Base-by-base conservation (phyloP, 2,797 vertebrate genomes). In the Clamator glandarius region DNA sequence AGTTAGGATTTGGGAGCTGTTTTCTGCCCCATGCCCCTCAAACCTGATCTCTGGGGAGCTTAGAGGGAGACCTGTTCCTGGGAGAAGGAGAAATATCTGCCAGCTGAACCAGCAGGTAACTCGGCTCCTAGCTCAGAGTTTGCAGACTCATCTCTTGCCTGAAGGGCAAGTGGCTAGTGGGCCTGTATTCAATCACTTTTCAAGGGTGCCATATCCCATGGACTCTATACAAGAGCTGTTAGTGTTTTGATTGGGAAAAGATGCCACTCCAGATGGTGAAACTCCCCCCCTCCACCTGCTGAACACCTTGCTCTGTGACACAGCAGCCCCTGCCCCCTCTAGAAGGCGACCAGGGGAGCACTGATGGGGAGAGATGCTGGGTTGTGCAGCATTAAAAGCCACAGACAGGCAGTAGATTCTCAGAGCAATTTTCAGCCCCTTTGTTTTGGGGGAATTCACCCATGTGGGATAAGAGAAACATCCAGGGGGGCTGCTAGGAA, bases 271-370 rank as follows among this genome's bases (percentile, higher is more conserved):
- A 33, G 46, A 6, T 3, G 11, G 13, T 24, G 33, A 63, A 89
- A 68, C 5, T n/a, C 10, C 11, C 11, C n/a, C 36, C 33, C 12
- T 42, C 1, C n/a, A 42, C 29, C 55, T 25, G 33, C 63, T 25
- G 35, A 63, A 31, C 62, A 25, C 29, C 39, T 63, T 12, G 36
- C 17, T 11, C 35, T 15, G 29, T 8, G 39, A 33, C 61, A 59
- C 28, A 18, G 3, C n/a, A 20, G 1, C 3, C 3, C 6, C 11
- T 1, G 3, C 1, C 10, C 5, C 7, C 14, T 20, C 8, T 14
- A 31, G 52, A 25, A 2, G 1, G 15, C 24, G 17, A 13, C 31
- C 17, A 16, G 31, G 15, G 28, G 39, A 42, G 13, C 3, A 9
- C 18, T 16, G 12, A 2, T 4, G 15, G 55, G n/a, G 16, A 21